phyloP scores from a whole-genome alignment of 2,888 invertebrate genomes.

The Hirtodrosophila confusa region DNA sequence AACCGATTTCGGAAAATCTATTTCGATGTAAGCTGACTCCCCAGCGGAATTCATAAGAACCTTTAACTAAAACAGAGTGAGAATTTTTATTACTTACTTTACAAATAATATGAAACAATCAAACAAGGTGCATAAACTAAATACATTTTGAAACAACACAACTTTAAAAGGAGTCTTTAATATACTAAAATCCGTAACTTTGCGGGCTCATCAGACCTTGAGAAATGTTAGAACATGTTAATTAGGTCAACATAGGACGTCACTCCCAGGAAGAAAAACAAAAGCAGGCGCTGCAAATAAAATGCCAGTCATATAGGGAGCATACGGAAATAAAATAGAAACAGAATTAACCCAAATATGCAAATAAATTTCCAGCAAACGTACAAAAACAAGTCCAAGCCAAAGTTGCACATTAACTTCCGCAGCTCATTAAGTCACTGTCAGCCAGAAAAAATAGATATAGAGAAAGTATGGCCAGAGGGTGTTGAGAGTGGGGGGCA shows the following conservation, averaged over 20 bases:
- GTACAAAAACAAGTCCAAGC: conserved; percentile 51
- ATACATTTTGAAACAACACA: background rate
- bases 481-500: conserved; percentile 3
- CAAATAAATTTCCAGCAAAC: conserved; percentile 67
- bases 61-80: too few relatives aligned
- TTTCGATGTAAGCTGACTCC: too few relatives aligned
- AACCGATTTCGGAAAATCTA: too few relatives aligned
- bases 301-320: conserved; percentile 48
- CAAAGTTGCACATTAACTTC: conserved; percentile 76
- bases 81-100: too few relatives aligned
- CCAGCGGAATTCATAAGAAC: too few relatives aligned
- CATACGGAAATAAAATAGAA: conserved; percentile 37
- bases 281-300: conserved; percentile 16
- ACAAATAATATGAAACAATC: too few relatives aligned
- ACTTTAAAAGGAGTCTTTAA: background rate
- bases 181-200: background rate
- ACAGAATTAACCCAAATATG: conserved; percentile 77
- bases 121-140: too few relatives aligned
- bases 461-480: background rate
- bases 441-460: conserved; percentile 36
- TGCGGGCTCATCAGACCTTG: conserved; percentile 8
- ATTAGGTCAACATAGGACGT: conserved; percentile 37
- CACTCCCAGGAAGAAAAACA: background rate
- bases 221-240: conserved; percentile 42
- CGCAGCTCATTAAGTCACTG: conserved; percentile 80